Conservation (phyloP, 2,888 invertebrate genomes). For the Malachius bipustulatus region DNA sequence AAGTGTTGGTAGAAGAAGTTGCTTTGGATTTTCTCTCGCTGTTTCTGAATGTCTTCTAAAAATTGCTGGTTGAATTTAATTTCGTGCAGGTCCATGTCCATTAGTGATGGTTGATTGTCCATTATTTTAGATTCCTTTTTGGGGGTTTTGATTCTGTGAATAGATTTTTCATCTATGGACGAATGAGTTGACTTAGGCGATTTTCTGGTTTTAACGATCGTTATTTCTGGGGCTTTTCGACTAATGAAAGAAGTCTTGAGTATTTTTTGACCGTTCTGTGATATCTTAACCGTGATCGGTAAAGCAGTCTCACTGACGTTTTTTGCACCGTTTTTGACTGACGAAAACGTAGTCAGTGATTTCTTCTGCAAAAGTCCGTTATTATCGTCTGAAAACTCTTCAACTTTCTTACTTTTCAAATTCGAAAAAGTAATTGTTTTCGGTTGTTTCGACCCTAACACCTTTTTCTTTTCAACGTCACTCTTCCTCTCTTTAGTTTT, state of each 20-base stretch:
- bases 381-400: background rate
- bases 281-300: slow-evolving; percentile 37
- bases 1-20: slow-evolving; percentile 62
- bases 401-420: background rate
- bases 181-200: background rate
- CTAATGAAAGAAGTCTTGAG: slow-evolving; percentile 20
- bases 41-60: slow-evolving; percentile 42
- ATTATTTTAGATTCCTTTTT: no score
- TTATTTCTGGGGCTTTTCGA: slow-evolving; percentile 18
- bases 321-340: background rate
- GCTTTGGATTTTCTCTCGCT: slow-evolving; percentile 47
- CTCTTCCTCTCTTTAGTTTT: background rate
- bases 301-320: slow-evolving; percentile 20
- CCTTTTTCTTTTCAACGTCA: background rate
- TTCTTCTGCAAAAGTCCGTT: no score
- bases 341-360: background rate
- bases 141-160: background rate
- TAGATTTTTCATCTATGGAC: background rate
- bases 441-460: background rate
- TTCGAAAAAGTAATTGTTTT: background rate
- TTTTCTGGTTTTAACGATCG: slow-evolving; percentile 17
- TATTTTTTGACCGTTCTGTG: slow-evolving; percentile 28
- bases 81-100: background rate
- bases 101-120: background rate
- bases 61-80: slow-evolving; percentile 4